phyloP scores from a whole-genome alignment of 2,888 invertebrate genomes.

The Tyria jacobaeae region DNA sequence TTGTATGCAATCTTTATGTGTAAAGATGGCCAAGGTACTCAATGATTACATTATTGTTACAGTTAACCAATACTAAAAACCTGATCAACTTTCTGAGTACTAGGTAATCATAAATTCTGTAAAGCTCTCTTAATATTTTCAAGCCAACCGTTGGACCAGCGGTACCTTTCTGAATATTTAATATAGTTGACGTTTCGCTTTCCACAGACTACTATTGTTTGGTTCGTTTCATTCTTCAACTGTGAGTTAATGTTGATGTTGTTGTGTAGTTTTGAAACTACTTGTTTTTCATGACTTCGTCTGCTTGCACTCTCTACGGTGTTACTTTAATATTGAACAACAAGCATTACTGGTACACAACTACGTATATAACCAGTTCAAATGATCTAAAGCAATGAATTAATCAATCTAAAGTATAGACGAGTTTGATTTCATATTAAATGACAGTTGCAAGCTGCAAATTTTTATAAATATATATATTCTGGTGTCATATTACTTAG shows the following conservation, averaged over 20 bases:
- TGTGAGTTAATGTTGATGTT: constrained; percentile 20
- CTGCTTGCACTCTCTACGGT: neutral
- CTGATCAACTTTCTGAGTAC: constrained; percentile 26
- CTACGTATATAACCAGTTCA: too few species aligned
- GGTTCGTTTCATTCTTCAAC: constrained; percentile 33
- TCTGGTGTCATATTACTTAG: too few species aligned
- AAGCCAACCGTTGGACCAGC: constrained; percentile 29
- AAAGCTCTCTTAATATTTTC: constrained; percentile 19
- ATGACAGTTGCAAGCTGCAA: too few species aligned
- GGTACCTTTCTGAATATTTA: constrained; percentile 62
- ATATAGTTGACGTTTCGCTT: constrained; percentile 59
- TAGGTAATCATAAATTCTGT: constrained; percentile 33
- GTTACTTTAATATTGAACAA: neutral
- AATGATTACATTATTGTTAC: too few species aligned
- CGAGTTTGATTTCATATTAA: too few species aligned
- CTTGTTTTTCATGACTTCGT: constrained; percentile 2
- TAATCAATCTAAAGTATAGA: too few species aligned
- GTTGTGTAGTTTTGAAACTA: constrained; percentile 14
- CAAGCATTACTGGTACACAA: neutral
- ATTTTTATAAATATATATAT: too few species aligned
- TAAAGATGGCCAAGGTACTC: too few species aligned
- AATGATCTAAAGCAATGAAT: too few species aligned
- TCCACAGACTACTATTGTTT: constrained; percentile 35
- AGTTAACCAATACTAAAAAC: neutral
- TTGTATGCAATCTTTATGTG: too few species aligned